Evolutionary conservation across 2,113 vertebrate species (phyloP), one percentile per base, ranked within the genome.

Genomic region (Rhinopomastus cyanomelas): DNA sequence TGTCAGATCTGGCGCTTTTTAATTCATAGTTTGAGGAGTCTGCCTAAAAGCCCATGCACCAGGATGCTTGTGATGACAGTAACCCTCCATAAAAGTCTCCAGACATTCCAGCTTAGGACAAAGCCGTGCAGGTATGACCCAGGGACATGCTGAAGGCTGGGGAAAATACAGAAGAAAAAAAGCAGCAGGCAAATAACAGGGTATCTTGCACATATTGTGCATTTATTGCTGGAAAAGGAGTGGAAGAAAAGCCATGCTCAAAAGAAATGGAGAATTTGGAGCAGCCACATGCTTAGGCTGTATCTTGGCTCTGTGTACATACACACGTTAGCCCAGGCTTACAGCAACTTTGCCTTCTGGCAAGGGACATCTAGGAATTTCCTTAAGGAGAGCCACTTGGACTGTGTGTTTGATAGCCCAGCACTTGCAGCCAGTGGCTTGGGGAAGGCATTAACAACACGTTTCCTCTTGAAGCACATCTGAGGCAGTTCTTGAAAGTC

Each of bases 11-110:
- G 90, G 55, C 73, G 94, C 90, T 95, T 95, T 96, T 95, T 92
- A 95, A 95, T 94, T 95, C 94, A 93, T 94, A 88, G 88, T 95
- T 94, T 88, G 92, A 96, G 90, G 78, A 93, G 88, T 81, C 86
- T 91, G 92, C 90, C 93, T 95, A 94, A 95, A 96, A 96, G 92
- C 92, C 86, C 88, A 42, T 79, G 93, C 69, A 84, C 90, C 1
- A 0, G 92, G 92, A 94, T 69, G 81, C 84, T 73, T 92, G 88
- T 82, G 93, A 94, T 90, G 92, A 96, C 89, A 95, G 81, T 84
- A 95, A 53, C 42, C 62, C 66, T 80, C 81, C 74, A 80, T 93
- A 92, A 96, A 95, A 95, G 87, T 84, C 90, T 88, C 84, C 68
- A 88, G 86, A 81, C 77, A 16, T 91, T 90, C 90, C 74, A 92